These are phyloP conservation scores for Caenorhabditis japonica DNA, from an alignment of 2,888 invertebrate genomes.

Conservation along the genomic window DNA sequence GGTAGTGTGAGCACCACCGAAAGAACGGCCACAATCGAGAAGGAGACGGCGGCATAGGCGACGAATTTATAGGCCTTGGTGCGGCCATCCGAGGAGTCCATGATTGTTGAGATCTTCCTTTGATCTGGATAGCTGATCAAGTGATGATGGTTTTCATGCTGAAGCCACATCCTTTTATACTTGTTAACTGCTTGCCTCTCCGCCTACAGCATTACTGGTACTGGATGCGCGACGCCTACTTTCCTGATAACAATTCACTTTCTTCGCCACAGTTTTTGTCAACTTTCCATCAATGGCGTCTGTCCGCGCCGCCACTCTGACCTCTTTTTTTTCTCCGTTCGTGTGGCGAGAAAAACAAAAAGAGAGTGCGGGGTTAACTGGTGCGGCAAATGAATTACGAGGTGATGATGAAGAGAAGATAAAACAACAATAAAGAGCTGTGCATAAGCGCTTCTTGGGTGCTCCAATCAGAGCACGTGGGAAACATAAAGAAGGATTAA, in stretches of 20 bases:
- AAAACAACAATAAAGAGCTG: no score
- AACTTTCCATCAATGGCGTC: constrained; percentile 47
- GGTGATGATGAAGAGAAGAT: constrained; percentile 23
- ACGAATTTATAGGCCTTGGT: constrained; percentile 72
- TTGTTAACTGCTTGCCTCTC: constrained; percentile 11
- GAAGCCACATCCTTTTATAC: constrained; percentile 30
- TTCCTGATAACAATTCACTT: constrained; percentile 49
- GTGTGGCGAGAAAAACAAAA: constrained; percentile 4
- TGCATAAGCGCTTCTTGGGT: no score
- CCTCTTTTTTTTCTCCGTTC: no score
- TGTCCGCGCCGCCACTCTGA: neutral
- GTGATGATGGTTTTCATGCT: constrained; percentile 47
- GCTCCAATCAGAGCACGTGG: no score
- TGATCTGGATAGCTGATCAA: constrained; percentile 51
- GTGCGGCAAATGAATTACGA: constrained; percentile 36
- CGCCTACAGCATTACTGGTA: constrained; percentile 34
- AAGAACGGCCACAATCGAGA: constrained; percentile 69
- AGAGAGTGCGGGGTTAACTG: constrained; percentile 17
- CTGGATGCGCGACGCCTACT: constrained; percentile 10
- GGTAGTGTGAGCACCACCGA: constrained; percentile 68
- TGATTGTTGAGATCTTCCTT: constrained; percentile 38
- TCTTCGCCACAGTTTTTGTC: constrained; percentile 42
- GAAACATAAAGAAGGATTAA: no score
- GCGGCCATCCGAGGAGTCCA: constrained; percentile 63
- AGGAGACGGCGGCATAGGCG: constrained; percentile 69